These are phyloP conservation scores for Stenodema calcarata DNA, from an alignment of 2,888 invertebrate species.

Conservation along the genomic window DNA sequence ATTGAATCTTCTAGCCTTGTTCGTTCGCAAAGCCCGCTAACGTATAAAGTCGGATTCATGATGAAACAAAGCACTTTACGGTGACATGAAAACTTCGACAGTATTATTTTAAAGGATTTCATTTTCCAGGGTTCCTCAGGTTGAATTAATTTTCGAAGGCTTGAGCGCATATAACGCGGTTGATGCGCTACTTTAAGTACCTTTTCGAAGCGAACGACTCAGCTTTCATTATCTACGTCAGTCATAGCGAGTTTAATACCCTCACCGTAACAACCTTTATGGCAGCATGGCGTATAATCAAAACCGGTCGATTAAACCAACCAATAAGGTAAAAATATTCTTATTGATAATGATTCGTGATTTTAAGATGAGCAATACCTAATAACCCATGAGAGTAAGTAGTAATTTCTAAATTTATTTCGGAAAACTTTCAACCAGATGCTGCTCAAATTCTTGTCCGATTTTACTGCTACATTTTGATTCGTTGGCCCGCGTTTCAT, in stretches of 20 bases:
- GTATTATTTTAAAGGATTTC: background rate
- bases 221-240: background rate
- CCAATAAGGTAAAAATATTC: too few species aligned
- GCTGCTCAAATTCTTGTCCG: too few species aligned
- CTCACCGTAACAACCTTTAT: background rate
- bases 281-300: background rate
- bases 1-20: too few species aligned
- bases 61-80: background rate
- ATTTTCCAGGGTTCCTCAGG: background rate
- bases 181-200: background rate
- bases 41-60: background rate
- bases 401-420: too few species aligned
- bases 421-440: too few species aligned
- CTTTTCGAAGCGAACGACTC: background rate
- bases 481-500: background rate
- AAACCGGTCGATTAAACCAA: too few species aligned
- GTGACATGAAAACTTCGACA: background rate
- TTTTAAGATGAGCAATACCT: too few species aligned
- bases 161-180: background rate
- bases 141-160: conserved; percentile 2
- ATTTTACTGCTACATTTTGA: background rate
- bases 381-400: too few species aligned
- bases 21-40: too few species aligned
- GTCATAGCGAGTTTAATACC: background rate
- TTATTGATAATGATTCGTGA: too few species aligned